These are phyloP conservation scores for Monopis laevigella DNA, from an alignment of 2,888 invertebrate species.

Conservation along the genomic window DNA sequence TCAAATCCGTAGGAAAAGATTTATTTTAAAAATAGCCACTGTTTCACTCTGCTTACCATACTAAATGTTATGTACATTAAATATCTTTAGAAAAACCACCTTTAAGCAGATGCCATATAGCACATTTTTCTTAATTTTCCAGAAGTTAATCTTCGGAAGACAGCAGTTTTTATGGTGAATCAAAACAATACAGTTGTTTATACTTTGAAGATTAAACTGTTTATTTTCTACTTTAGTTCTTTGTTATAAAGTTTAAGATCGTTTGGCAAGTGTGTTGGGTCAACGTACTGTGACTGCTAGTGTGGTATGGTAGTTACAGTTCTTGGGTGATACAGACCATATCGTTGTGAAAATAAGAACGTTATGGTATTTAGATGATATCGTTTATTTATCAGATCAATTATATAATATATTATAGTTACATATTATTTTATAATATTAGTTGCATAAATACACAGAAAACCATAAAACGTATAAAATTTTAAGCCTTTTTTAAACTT, in stretches of 20 bases:
- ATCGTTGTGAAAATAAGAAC: constrained; percentile 10
- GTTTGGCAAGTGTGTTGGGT: neutral
- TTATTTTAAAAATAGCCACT: too few species aligned
- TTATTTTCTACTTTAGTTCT: constrained; percentile 1
- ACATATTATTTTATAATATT: too few species aligned
- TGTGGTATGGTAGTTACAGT: constrained; percentile 4
- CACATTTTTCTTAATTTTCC: too few species aligned
- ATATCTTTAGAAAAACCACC: neutral
- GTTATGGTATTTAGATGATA: constrained; percentile 6
- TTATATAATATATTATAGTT: too few species aligned
- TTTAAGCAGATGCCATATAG: too few species aligned
- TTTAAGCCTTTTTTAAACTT: too few species aligned
- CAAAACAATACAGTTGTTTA: neutral
- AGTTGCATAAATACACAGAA: too few species aligned
- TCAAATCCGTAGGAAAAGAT: too few species aligned
- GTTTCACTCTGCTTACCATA: constrained; percentile 4
- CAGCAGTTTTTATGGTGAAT: too few species aligned
- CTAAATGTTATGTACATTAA: neutral
- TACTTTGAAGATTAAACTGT: neutral
- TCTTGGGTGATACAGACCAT: constrained; percentile 8
- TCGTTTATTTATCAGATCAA: neutral
- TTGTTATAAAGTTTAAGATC: neutral
- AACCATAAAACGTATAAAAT: too few species aligned
- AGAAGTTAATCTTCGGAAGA: too few species aligned
- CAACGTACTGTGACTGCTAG: constrained; percentile 4